Evolutionary conservation across 2,113 vertebrate genomes (phyloP), one percentile per base, ranked within the genome.

Genomic region (Mirza zaza): DNA sequence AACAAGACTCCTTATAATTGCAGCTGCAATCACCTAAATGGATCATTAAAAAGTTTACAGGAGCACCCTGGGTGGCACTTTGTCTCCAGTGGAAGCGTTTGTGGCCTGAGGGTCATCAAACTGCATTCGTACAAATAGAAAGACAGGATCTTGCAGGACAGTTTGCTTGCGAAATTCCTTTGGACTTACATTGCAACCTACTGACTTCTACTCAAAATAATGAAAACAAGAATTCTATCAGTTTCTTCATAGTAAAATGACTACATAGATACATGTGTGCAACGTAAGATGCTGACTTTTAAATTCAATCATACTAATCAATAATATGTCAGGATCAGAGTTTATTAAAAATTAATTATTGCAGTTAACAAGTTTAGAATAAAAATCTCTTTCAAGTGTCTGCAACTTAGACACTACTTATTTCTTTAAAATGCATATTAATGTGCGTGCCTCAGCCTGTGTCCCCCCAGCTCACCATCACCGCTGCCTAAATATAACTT

Each of bases 1-100:
- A 21, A 59, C 42, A 71, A 6, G 81, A 82, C 63, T 92, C 59
- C 29, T 93, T 88, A 86, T 95, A 88, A 97, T 50, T 97, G 80
- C 92, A 94, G 21, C 90, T 95, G 71, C 39, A 65, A 68, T 76
- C 91, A 90, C 80, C 68, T 84, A 96, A 93, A 91, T 92, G 86
- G 65, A 95, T 94, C 93, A 92, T 95, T 85, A 90, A 95, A 88
- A 91, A 42, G 73, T 95, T 92, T 96, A 90, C 20, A 52, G 52
- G 81, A 83, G 90, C 87, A 70, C 42, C 42, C 32, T 67, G 29
- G 17, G 20, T 75, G 52, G 29, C 70, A 65, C 23, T 95, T 67
- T 90, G 25, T 97, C 95, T 95, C 65, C 48, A 70, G 0, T 14
- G 25, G 70, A 91, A 94, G 34, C 10, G n/a, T 59, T 32, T n/a